Conservation (phyloP, 2,113 vertebrate genomes). For the Hyaena hyaena region DNA sequence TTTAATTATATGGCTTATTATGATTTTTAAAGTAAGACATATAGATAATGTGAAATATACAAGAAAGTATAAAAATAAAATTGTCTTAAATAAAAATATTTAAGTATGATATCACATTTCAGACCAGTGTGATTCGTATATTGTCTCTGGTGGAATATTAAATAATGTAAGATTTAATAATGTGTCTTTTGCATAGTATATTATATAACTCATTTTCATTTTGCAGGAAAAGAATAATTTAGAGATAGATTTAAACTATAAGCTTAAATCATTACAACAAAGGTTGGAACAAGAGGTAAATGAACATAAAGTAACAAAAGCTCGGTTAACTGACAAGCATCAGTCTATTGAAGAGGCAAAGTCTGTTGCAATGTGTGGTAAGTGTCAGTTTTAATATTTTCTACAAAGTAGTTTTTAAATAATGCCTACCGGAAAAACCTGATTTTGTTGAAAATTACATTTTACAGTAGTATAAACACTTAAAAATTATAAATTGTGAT, state of each 20-base stretch:
- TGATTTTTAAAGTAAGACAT: conserved; percentile 21
- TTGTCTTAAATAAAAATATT: neutral
- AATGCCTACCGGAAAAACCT: neutral
- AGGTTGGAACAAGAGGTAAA: conserved; percentile 96
- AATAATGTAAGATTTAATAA: conserved; percentile 30
- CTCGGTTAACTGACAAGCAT: conserved; percentile 96
- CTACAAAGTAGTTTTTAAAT: conserved; percentile 34
- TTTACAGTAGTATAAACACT: conserved; percentile 23
- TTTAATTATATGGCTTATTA: conserved; percentile 37
- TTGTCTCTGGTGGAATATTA: conserved; percentile 18
- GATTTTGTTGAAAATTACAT: conserved; percentile 36
- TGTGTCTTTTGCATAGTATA: neutral
- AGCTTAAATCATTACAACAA: conserved; percentile 96
- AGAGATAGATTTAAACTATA: conserved; percentile 99
- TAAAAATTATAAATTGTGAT: conserved; percentile 1
- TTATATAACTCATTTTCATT: conserved; percentile 55
- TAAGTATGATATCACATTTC: conserved; percentile 1
- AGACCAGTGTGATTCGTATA: neutral
- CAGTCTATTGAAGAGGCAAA: conserved; percentile 98
- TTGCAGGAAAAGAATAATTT: conserved; percentile 97
- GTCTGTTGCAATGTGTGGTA: conserved; percentile 97
- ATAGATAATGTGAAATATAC: neutral
- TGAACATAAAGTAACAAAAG: conserved; percentile 95
- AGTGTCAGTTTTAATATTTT: conserved; percentile 76
- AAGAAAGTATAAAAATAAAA: conserved; percentile 6